phyloP scores from a whole-genome alignment of 2,888 invertebrate species.

The Plagiodera versicolora region DNA sequence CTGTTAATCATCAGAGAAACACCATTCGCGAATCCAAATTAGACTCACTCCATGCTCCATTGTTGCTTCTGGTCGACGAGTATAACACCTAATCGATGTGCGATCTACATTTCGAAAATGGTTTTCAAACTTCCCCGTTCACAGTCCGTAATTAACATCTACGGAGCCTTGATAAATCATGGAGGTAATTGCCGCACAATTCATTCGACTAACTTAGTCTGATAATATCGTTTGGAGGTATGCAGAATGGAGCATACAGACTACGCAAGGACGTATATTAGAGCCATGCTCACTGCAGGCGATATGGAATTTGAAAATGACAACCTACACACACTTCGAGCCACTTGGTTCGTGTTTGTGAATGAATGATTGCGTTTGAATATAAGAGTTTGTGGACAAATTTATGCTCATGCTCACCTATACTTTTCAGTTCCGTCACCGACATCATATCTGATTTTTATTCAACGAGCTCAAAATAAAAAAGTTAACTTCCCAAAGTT shows the following conservation, averaged over 20 bases:
- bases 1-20: neutral
- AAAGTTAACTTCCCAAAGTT: too few species aligned
- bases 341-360: too few species aligned
- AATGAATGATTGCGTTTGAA: too few species aligned
- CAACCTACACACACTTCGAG: too few species aligned
- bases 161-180: neutral
- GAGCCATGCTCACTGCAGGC: neutral
- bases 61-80: neutral
- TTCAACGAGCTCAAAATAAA: too few species aligned
- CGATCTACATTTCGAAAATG: neutral
- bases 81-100: neutral
- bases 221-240: neutral
- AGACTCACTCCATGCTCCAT: neutral
- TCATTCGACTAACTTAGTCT: neutral
- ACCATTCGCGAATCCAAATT: neutral
- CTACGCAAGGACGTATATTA: neutral
- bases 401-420: too few species aligned
- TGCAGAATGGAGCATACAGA: neutral
- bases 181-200: neutral
- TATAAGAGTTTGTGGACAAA: too few species aligned
- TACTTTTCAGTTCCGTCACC: too few species aligned
- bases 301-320: neutral
- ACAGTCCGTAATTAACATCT: neutral
- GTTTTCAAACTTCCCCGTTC: neutral
- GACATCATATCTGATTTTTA: too few species aligned